Base-by-base conservation (phyloP, 2,797 vertebrate species). In the Muscicapa comitata region DNA sequence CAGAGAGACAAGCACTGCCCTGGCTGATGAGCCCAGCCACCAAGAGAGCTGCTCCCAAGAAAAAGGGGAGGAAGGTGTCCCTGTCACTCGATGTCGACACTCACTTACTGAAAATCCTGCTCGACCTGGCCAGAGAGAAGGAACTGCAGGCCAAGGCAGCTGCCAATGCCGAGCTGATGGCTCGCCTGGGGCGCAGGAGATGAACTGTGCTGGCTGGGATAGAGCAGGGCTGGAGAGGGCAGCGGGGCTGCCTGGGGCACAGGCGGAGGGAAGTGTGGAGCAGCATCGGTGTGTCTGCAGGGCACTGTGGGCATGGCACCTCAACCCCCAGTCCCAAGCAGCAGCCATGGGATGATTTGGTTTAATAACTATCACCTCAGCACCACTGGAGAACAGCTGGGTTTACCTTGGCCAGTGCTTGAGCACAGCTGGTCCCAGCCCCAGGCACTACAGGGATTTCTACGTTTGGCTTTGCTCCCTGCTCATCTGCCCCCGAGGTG, bases 51-150 rank as follows among this genome's bases (percentile, higher is more conserved):
- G 43, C 67, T 65, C 19, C 55, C 0, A 2, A 65, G 9, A 98
- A 98, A 94, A 98, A 97, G 94, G 98, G 91, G 2, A 97, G 98
- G 14, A 98, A 97, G 43, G 97, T 99, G 26, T 97, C 98, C 67
- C 97, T 99, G 54, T 99, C 98, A 38, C 96, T 99, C 0, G 98
- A 99, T 14, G 98, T 99, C 13, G 98, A 98, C 91, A 98, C 98
- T 74, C 98, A 98, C 17, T 97, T 99, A 94, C 98, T 99, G 86
- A 98, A 98, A 33, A 98, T 98, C 78, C 98, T 98, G 80, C 98
- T 99, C 3, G 98, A 99, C 82, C 96, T 98, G 93, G 98, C 98
- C 95, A 98, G 98, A 96, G 98, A 98, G 96, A 98, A 98, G 85
- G 98, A 99, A 90, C 97, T 98, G 97, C 98, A 97, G 59, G 98